Base-by-base conservation (phyloP, 2,888 invertebrate species). In the Nomada goodeniana region DNA sequence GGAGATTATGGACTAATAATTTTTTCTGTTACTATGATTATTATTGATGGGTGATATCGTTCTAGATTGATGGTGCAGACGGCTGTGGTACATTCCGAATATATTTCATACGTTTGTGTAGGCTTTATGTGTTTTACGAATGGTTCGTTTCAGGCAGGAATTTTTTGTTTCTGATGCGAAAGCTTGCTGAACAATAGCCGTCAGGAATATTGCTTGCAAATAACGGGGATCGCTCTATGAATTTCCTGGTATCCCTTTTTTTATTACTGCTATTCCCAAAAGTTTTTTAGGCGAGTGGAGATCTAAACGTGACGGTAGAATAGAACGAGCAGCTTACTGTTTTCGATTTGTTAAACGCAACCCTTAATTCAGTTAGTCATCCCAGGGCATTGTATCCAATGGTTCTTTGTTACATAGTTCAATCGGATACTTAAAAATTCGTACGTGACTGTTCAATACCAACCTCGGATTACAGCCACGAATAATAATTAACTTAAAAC, bases 301-400 rank as follows among this genome's bases (percentile, higher is more conserved):
- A 13, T 15, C 26, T 18, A 15, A 59, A 70, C 69, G 59, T 59
- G 69, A 70, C 47, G 15, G 18, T n/a, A 59, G 26, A 59, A 70
- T 70, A 29, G n/a, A 29, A 29, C 29, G 5, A 13, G 15, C 23
- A 23, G 50, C 47, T 64, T 64, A 64, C 7, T 50, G 47, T 15
- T 11, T 18, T 13, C 44, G 47, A 64, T 47, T 47, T 26, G 26
- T 57, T 26, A 36, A 52, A 69, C n/a, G 44, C 59, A 29, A 29
- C 44, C 59, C 47, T 44, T 13, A n/a, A 53, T 29, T 55, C 26
- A 29, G 47, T 65, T 59, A 59, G n/a, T 55, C 55, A 55, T n/a
- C 55, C 55, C 55, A 5, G 11, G 0, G 10, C 20, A 57, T 23
- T 57, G 26, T 23, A 13, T 53, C 53, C 52, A 26, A 10, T 57